Evolutionary conservation across 2,888 invertebrate species (phyloP), one percentile per base, ranked within the genome.

Genomic region (Capitulum mitella): DNA sequence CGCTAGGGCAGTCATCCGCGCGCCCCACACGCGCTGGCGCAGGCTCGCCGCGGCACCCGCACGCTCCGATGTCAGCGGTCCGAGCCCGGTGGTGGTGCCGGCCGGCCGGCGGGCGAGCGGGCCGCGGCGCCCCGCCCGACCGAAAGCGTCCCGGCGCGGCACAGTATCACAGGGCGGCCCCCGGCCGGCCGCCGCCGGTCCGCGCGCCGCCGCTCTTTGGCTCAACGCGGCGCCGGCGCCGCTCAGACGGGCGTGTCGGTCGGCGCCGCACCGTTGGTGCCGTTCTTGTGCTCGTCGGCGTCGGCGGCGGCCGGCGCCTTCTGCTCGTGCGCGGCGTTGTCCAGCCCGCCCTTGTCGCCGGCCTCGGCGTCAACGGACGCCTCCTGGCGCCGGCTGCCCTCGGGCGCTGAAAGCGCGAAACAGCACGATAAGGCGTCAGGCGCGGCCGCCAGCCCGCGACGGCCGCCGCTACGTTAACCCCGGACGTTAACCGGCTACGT

Each of bases 391-490:
- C n/a, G n/a, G 61, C 61, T 26, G n/a, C 1, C 61, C 32, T 32
- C 32, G 32, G 16, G 34, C 61, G 34, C 61, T 61, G 61, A 61
- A 61, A 61, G 61, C 61, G 12, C 61, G 61, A 61, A 19, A 61
- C 61, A 61, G 34, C 61, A 61, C 61, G 61, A 61, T 61, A 61
- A 61, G 61, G 61, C 61, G 61, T 61, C 16, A 19, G 6, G n/a
- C n/a, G 29, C 12, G 29, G 58, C n/a, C 10, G 58, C 1, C n/a
- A 26, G n/a, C 29, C 29, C 12, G 58, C 58, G n/a, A 10, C 10
- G n/a, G 12, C n/a, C 58, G 58, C 8, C 8, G 58, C n/a, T 29
- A 58, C n/a, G 54, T 54, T 54, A 54, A 26, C n/a, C n/a, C n/a
- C 54, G 54, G 54, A 22, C 54, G 54, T 26, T 1, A 54, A 26